phyloP scores from a whole-genome alignment of 2,888 invertebrate species.

The Lasioglossum figueresi region DNA sequence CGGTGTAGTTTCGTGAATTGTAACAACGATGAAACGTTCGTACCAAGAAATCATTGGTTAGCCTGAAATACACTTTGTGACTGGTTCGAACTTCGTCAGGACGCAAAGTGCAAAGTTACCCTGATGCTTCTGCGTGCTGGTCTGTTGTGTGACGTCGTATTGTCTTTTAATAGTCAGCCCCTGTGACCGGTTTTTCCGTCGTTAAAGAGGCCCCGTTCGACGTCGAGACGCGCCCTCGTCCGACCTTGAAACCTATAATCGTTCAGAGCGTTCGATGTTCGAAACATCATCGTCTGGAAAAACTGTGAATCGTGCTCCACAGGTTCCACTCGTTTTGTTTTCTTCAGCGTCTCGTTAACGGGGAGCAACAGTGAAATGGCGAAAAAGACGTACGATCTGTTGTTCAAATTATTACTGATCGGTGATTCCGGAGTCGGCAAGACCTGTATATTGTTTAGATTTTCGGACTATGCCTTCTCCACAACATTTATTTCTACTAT shows the following conservation, averaged over 20 bases:
- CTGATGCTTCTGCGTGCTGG: constrained; percentile 67
- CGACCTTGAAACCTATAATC: constrained; percentile 74
- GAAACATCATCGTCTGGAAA: constrained; percentile 66
- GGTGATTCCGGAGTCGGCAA: constrained; percentile 98
- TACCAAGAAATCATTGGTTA: constrained; percentile 22
- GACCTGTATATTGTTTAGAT: constrained; percentile 96
- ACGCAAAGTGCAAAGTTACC: constrained; percentile 64
- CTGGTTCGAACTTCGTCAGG: constrained; percentile 12
- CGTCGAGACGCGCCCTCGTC: constrained; percentile 75
- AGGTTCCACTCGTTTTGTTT: constrained; percentile 54
- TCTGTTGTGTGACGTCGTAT: constrained; percentile 67
- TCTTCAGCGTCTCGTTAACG: constrained; percentile 48
- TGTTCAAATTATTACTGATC: constrained; percentile 96
- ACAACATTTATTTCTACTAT: constrained; percentile 98
- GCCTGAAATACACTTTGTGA: constrained; percentile 11
- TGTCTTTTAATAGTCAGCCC: constrained; percentile 73
- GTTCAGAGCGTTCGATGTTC: constrained; percentile 72
- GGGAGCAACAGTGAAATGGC: constrained; percentile 87
- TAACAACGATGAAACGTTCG: constrained; percentile 37
- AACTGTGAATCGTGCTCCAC: constrained; percentile 53
- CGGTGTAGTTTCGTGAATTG: constrained; percentile 46
- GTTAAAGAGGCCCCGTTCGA: constrained; percentile 63
- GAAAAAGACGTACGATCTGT: constrained; percentile 97
- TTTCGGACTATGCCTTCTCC: constrained; percentile 97
- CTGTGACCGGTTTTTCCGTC: constrained; percentile 71